A percentile compares a stretch with the other conserved stretches of the same genome.
Conservation (phyloP, 1,140 invertebrate genomes). For the Scaptomyza pallida region DNA sequence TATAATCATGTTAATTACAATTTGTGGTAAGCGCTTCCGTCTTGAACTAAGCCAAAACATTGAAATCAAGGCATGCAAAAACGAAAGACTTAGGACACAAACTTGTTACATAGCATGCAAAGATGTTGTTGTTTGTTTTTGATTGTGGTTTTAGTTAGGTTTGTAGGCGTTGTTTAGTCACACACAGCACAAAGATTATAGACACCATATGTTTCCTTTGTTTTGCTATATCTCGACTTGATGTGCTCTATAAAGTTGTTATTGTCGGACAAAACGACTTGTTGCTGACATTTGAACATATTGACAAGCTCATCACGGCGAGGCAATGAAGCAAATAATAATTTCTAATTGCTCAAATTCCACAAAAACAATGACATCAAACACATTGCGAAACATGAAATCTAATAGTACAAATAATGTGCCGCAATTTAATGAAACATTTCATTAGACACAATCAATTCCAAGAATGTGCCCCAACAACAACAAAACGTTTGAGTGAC, state of each 20-base stretch:
- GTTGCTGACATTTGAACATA: too few relatives aligned
- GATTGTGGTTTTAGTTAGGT: constrained; percentile 32
- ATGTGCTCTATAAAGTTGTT: neutral
- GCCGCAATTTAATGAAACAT: constrained; percentile 66
- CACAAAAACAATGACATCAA: constrained; percentile 29
- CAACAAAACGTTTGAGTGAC: constrained; percentile 26
- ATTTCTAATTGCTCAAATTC: constrained; percentile 81
- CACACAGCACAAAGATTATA: constrained; percentile 1
- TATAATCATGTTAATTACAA: constrained; percentile 49
- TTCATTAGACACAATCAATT: constrained; percentile 76
- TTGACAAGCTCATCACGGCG: constrained; percentile 14
- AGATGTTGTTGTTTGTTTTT: constrained; percentile 15
- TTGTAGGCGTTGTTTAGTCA: constrained; percentile 22
- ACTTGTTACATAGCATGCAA: constrained; percentile 36
- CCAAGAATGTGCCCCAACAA: constrained; percentile 64
- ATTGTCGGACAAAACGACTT: too few relatives aligned
- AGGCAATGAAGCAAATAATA: constrained; percentile 65
- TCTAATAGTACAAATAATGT: constrained; percentile 49
- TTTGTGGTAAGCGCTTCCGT: constrained; percentile 44
- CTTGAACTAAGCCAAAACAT: constrained; percentile 35
- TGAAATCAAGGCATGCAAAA: constrained; percentile 33
- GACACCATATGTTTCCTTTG: constrained; percentile 10
- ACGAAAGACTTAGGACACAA: constrained; percentile 50
- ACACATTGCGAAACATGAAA: constrained; percentile 52
- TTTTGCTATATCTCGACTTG: neutral